Evolutionary conservation across 2,113 vertebrate species (phyloP).

Genomic region (Epinephelus moara): DNA sequence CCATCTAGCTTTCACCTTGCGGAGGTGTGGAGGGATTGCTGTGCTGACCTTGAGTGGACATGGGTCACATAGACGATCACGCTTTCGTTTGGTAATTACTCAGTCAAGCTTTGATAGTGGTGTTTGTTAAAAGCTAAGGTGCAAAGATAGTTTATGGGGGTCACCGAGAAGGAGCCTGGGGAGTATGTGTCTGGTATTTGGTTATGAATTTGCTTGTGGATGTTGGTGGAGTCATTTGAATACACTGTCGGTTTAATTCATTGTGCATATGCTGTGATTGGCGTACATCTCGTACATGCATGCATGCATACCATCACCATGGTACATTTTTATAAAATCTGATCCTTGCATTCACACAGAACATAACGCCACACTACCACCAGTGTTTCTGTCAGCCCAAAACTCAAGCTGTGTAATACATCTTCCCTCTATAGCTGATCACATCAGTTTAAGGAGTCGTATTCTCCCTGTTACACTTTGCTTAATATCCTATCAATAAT

Average conservation of each 20-base stretch:
- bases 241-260: not conserved
- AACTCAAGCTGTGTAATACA: not conserved
- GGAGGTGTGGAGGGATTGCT: constrained; percentile 16
- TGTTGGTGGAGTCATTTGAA: not conserved
- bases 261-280: not conserved
- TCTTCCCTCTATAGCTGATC: not conserved
- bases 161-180: not conserved
- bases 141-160: constrained; percentile 9
- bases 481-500: not conserved
- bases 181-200: not conserved
- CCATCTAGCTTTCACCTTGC: not conserved
- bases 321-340: not conserved
- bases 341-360: not conserved
- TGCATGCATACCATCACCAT: too few species aligned
- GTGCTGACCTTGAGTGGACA: constrained; percentile 34
- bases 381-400: not conserved
- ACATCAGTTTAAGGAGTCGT: not conserved
- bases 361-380: too few species aligned
- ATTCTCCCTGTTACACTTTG: not conserved
- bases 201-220: not conserved
- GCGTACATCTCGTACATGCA: not conserved
- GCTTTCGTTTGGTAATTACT: not conserved
- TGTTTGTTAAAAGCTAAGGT: not conserved
- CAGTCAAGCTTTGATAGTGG: not conserved
- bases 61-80: constrained; percentile 1